Conservation (phyloP, 2,797 vertebrate species). For the Xerus rutilus region DNA sequence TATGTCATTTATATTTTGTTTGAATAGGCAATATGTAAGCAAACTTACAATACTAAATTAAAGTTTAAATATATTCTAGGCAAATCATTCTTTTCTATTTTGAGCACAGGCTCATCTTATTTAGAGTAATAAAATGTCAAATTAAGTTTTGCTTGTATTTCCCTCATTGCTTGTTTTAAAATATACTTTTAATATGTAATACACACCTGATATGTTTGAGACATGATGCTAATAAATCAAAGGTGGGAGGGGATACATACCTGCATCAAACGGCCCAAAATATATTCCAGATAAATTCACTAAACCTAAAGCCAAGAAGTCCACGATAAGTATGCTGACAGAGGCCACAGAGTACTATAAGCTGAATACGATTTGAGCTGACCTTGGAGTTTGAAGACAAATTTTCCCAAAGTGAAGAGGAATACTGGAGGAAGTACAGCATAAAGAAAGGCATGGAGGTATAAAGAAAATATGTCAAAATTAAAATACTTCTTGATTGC, state of each 20-base stretch:
- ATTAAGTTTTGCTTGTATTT: slow-evolving; percentile 9
- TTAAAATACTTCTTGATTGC: neutral
- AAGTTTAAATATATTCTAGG: slow-evolving; percentile 38
- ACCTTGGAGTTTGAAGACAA: neutral
- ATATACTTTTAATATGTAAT: neutral
- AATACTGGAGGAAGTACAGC: neutral
- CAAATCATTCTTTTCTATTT: slow-evolving; percentile 48
- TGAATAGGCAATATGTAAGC: neutral
- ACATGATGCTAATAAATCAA: slow-evolving; percentile 9
- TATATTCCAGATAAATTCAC: neutral
- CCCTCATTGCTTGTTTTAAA: neutral
- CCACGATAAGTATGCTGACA: neutral
- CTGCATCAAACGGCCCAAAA: neutral
- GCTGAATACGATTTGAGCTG: neutral
- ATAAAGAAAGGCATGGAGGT: neutral
- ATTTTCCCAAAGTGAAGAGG: neutral
- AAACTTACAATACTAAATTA: slow-evolving; percentile 13
- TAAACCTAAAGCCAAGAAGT: neutral
- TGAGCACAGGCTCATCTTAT: slow-evolving; percentile 4
- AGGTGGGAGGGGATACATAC: neutral
- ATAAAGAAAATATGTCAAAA: slow-evolving; percentile 24
- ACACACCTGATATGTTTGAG: neutral
- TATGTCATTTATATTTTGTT: slow-evolving; percentile 11
- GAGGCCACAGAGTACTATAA: neutral
- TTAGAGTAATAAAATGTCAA: slow-evolving; percentile 50